phyloP scores from a whole-genome alignment of 2,888 invertebrate species.

The Cephus spinipes region DNA sequence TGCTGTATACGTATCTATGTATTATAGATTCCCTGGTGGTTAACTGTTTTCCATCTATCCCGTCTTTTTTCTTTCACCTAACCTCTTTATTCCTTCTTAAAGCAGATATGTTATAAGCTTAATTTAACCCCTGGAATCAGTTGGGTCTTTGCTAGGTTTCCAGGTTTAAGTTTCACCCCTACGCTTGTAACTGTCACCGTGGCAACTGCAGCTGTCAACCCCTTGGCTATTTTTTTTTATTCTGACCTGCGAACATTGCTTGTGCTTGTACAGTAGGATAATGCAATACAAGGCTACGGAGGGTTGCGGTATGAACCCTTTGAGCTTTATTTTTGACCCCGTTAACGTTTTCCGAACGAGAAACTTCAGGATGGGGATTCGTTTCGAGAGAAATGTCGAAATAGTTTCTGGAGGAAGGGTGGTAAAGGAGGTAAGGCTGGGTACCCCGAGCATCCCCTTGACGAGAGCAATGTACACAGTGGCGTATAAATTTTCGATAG shows the following conservation, averaged over 20 bases:
- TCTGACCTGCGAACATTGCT: conserved; percentile 1
- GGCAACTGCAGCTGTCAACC: conserved; percentile 7
- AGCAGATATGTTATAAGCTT: conserved; percentile 33
- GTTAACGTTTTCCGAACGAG: background rate
- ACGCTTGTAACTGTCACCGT: conserved; percentile 48
- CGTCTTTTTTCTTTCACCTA: background rate
- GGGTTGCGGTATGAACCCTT: background rate
- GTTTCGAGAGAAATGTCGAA: background rate
- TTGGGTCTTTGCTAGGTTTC: conserved; percentile 54
- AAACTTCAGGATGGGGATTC: background rate
- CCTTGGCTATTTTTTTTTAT: background rate
- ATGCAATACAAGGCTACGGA: background rate
- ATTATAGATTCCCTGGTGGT: background rate
- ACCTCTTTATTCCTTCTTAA: conserved; percentile 1
- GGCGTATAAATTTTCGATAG: conserved; percentile 10
- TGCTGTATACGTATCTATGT: background rate
- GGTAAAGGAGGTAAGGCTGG: background rate
- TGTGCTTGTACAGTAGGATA: background rate
- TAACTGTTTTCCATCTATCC: background rate
- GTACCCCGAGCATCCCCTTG: background rate
- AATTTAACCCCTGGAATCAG: conserved; percentile 53
- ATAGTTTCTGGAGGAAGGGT: background rate
- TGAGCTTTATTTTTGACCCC: background rate
- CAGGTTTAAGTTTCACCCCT: conserved; percentile 50
- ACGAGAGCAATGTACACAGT: background rate